These are phyloP conservation scores for Coregonus ussuriensis DNA, from an alignment of 2,797 vertebrate species.

Conservation along the genomic window DNA sequence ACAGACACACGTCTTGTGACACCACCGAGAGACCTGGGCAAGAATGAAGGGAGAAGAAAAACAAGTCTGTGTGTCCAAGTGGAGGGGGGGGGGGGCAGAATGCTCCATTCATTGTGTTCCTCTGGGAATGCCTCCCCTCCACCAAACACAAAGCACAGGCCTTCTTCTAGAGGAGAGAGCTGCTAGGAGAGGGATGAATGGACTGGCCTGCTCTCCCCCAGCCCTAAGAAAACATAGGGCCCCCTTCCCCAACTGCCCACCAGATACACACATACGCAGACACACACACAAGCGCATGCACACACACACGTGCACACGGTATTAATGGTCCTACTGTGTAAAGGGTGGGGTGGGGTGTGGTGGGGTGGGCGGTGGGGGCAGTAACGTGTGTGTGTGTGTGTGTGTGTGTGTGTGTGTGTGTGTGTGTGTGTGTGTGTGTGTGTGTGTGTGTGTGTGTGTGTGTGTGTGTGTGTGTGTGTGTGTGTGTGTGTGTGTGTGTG, in stretches of 20 bases:
- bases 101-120: constrained; percentile 95
- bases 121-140: constrained; percentile 89
- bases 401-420: too few relatives aligned
- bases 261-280: constrained; percentile 38
- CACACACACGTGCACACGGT: constrained; percentile 44
- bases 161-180: constrained; percentile 68
- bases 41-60: constrained; percentile 77
- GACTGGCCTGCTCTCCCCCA: constrained; percentile 82
- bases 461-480: too few relatives aligned
- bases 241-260: constrained; percentile 82
- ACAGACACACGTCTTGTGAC: constrained; percentile 53
- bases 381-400: too few relatives aligned
- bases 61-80: constrained; percentile 82
- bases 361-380: neutral
- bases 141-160: constrained; percentile 86
- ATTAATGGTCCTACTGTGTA: constrained; percentile 66
- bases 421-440: too few relatives aligned
- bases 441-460: too few relatives aligned
- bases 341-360: neutral
- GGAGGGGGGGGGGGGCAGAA: constrained; percentile 74
- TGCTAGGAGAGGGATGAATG: constrained; percentile 83
- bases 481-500: too few relatives aligned
- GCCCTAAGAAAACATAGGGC: constrained; percentile 91
- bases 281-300: constrained; percentile 3
- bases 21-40: constrained; percentile 19